Percentiles rank a stretch among this genome's conserved stretches.
phyloP scores from a whole-genome alignment of 2,888 invertebrate species.

The Cabera pusaria region DNA sequence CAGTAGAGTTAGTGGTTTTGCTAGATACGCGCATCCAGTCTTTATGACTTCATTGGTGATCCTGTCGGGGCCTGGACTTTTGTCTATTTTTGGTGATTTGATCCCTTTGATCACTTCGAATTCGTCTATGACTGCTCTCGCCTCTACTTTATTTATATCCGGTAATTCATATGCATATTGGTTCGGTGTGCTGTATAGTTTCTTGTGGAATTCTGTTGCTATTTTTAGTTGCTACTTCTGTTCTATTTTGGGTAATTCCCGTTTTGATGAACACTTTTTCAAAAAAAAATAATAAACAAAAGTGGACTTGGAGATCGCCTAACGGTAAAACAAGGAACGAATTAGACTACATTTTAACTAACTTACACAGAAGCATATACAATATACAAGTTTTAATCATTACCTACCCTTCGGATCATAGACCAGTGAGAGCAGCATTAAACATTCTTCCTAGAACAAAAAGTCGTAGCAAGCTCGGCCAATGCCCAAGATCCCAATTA shows the following conservation, averaged over 20 bases:
- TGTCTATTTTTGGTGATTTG: conserved; percentile 9
- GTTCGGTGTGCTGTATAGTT: conserved; percentile 17
- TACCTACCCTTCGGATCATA: too few relatives aligned
- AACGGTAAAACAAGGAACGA: too few relatives aligned
- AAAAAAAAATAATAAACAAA: too few relatives aligned
- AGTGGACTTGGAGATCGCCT: too few relatives aligned
- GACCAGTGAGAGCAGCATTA: too few relatives aligned
- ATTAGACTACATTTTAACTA: conserved; percentile 11
- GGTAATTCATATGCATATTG: conserved; percentile 4
- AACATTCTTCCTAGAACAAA: too few relatives aligned
- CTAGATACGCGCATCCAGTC: conserved; percentile 1
- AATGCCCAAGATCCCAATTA: background rate
- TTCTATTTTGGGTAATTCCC: too few relatives aligned
- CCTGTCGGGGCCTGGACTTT: conserved; percentile 9
- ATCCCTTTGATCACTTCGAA: conserved; percentile 20
- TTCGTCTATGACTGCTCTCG: conserved; percentile 1
- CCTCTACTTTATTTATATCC: background rate
- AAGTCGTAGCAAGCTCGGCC: conserved; percentile 2
- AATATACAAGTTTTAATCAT: too few relatives aligned
- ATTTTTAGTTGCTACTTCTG: too few relatives aligned
- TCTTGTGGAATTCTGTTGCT: conserved; percentile 27
- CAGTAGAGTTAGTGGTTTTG: conserved; percentile 11
- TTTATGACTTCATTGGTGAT: conserved; percentile 18
- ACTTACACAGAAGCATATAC: too few relatives aligned
- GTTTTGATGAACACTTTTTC: too few relatives aligned